phyloP scores from a whole-genome alignment of 2,113 vertebrate species.

The Erythrocercus mccallii region DNA sequence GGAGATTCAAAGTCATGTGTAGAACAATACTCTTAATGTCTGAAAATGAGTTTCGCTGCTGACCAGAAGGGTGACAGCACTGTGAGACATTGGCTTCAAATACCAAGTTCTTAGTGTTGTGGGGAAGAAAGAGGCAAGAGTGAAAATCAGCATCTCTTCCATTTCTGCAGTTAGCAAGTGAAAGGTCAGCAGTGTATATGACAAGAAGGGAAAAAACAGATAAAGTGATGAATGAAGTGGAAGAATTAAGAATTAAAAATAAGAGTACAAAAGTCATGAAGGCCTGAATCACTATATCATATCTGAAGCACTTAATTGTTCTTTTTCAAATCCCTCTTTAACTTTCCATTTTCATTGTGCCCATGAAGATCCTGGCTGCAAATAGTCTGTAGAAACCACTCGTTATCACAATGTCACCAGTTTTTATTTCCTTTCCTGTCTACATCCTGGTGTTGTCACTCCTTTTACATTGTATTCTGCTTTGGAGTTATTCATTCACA shows the following conservation, averaged over 20 bases:
- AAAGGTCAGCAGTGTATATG: background rate
- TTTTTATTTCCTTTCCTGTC: background rate
- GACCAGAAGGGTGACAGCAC: background rate
- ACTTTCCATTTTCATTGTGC: background rate
- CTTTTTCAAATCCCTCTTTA: background rate
- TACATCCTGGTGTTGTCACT: background rate
- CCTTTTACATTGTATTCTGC: background rate
- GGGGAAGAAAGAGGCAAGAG: background rate
- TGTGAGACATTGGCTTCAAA: conserved; percentile 19
- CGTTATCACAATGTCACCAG: background rate
- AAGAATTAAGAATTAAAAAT: background rate
- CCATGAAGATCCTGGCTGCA: background rate
- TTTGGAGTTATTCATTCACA: accelerated
- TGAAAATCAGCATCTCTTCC: background rate
- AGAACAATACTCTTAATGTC: conserved; percentile 25
- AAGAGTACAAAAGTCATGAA: background rate
- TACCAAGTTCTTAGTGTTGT: background rate
- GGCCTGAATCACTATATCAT: background rate
- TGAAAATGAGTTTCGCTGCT: background rate
- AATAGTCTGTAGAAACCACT: background rate
- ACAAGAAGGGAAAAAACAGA: background rate
- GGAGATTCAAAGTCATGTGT: background rate
- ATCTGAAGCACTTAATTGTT: background rate
- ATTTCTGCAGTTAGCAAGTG: background rate
- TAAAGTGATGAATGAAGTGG: background rate